Evolutionary conservation across 1,140 invertebrate species (phyloP), one percentile per base, ranked within the genome.

Genomic region (Caerostris darwini): DNA sequence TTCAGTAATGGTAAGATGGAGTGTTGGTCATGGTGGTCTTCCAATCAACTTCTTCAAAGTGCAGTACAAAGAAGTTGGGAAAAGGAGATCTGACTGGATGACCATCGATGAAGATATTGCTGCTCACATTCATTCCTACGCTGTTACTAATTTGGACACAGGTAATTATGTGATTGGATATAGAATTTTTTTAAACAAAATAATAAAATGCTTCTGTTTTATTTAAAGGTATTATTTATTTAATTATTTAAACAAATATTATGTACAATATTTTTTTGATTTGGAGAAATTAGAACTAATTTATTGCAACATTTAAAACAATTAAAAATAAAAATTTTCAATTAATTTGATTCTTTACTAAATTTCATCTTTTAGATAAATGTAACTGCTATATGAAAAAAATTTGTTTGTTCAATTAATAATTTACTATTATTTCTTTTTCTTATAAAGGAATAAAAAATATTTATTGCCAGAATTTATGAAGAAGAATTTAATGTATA

Each of bases 1-100:
- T n/a, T 98, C 98, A 3, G 98, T 99, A 0, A 98, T 99, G 97
- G 97, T 99, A 0, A 97, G 98, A 56, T 99, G 99, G 99, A 97
- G 97, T 3, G 98, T 98, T 0, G 96, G 97, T 14, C 98, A 98
- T 95, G 95, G 96, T 92, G 98, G 98, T 0, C 96, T 99, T 17
- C 96, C 97, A 0, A 98, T 99, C 94, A 96, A 97, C 94, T 99
- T 99, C 95, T 99, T 99, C 96, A 99, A 99, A 96, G 98, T 99
- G 3, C 98, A 98, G 95, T 98, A 98, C 95, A 97, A 97, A 86
- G 97, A 98, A 96, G 96, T 98, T 17, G 96, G 95, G 10, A 95
- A 96, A 94, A 96, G 96, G 95, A 96, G 96, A 56, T 96, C 96
- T 4, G 96, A 97, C 34, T 99, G 98, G 98, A 97, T 97, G 96